Conservation (phyloP, 2,888 invertebrate genomes). For the Lomographa bimaculata region DNA sequence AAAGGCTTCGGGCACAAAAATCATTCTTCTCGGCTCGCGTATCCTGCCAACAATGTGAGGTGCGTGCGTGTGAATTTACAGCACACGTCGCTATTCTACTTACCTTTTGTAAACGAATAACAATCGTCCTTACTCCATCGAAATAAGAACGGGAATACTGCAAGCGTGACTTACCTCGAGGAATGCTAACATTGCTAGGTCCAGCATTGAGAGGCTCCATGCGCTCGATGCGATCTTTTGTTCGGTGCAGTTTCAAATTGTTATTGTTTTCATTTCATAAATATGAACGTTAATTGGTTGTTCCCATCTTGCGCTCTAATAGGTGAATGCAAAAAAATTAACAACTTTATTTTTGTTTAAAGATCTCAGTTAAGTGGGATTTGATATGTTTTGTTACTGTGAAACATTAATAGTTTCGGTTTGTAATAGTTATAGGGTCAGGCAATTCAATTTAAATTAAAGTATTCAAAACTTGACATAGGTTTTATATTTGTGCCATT, state of each 20-base stretch:
- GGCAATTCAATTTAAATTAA: too few relatives aligned
- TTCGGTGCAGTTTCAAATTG: constrained; percentile 36
- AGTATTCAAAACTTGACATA: too few relatives aligned
- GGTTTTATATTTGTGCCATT: too few relatives aligned
- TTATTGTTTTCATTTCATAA: constrained; percentile 38
- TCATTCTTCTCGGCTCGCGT: constrained; percentile 55
- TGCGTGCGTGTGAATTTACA: constrained; percentile 53
- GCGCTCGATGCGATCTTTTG: constrained; percentile 40
- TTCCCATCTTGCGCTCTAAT: constrained; percentile 24
- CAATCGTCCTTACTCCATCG: constrained; percentile 1
- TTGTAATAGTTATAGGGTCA: too few relatives aligned
- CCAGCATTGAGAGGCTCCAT: constrained; percentile 29
- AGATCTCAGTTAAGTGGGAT: too few relatives aligned
- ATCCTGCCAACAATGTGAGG: constrained; percentile 52
- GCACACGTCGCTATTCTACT: constrained; percentile 24
- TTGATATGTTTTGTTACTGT: too few relatives aligned
- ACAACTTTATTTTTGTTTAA: constrained; percentile 12
- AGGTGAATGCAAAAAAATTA: constrained; percentile 18
- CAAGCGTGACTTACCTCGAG: neutral
- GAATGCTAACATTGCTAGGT: constrained; percentile 22
- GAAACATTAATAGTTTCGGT: too few relatives aligned
- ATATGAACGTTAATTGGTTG: constrained; percentile 33
- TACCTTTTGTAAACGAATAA: constrained; percentile 6
- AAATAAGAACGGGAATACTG: constrained; percentile 1
- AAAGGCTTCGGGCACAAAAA: constrained; percentile 67